Evolutionary conservation across 2,113 vertebrate genomes (phyloP), one percentile per base, ranked within the genome.

Genomic region (Campylorhamphus procurvoides): DNA sequence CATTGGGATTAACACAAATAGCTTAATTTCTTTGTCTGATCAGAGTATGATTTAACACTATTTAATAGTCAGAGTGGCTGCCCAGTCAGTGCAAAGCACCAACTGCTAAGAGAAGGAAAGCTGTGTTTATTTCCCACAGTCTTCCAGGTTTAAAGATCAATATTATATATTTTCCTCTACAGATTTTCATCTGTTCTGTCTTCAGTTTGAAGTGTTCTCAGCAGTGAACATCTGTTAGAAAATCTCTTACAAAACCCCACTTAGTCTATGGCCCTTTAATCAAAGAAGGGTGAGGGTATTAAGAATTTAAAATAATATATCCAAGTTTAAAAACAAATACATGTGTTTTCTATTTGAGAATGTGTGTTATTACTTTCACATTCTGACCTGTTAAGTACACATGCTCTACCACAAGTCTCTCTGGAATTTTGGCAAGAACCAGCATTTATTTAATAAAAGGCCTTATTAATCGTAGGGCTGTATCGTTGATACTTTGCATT

Each of bases 331-430:
- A 96, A 93, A 96, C 95, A 97, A 96, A 95, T 95, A 92, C 96
- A 97, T 97, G 88, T 97, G 96, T 95, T 97, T 96, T 96, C 82
- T 90, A 97, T 96, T 97, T 94, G 79, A 96, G 89, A 92, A 96
- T 96, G 93, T 97, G 92, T 97, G 93, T 97, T 97, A 97, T 97
- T 97, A 94, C 93, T 97, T 97, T 97, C 96, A 97, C 95, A 95
- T 97, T 97, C 94, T 97, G 97, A 97, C 96, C 96, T 96, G 96
- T 93, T 97, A 95, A 96, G 95, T 97, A 97, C 94, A 96, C 96
- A 96, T 95, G 96, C 90, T 94, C 87, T 93, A 97, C 96, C 96
- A 95, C 96, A 97, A 97, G 91, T 96, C 95, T 97, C 94, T 89
- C 84, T 94, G 94, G 94, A 97, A 96, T 97, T 96, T 96, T 96